These are phyloP conservation scores for Chiloscyllium plagiosum DNA, from an alignment of 2,113 vertebrate genomes.

Conservation along the genomic window DNA sequence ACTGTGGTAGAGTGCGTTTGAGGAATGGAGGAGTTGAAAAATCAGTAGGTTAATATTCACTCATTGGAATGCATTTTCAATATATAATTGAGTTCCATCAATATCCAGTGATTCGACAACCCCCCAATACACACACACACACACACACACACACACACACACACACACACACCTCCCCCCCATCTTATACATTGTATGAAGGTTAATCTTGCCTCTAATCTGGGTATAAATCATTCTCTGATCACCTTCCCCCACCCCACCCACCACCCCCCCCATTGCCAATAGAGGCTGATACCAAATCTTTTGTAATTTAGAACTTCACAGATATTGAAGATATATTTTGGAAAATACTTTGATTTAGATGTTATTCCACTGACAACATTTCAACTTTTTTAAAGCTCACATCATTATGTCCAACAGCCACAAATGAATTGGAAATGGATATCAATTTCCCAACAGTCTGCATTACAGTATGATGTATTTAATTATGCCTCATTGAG, in stretches of 20 bases:
- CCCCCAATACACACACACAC: neutral
- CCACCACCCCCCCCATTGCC: too few relatives aligned
- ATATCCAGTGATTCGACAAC: neutral
- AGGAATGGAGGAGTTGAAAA: neutral
- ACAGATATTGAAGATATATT: neutral
- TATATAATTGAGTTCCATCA: neutral
- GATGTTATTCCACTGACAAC: neutral
- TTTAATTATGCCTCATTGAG: slow-evolving; percentile 32
- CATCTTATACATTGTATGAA: neutral
- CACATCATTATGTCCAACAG: neutral
- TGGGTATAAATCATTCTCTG: neutral
- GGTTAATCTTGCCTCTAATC: neutral
- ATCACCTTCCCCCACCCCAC: too few relatives aligned
- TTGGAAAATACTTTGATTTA: neutral
- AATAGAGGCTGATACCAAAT: neutral
- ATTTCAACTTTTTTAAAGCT: neutral
- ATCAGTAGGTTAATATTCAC: neutral
- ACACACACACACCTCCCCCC: too few relatives aligned
- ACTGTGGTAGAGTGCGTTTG: too few relatives aligned
- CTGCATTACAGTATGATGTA: neutral
- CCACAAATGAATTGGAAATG: neutral
- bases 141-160: too few relatives aligned
- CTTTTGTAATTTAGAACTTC: neutral
- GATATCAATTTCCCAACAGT: neutral
- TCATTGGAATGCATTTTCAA: neutral